Conservation (phyloP, 1,140 invertebrate species). For the Phocides pigmalion region DNA sequence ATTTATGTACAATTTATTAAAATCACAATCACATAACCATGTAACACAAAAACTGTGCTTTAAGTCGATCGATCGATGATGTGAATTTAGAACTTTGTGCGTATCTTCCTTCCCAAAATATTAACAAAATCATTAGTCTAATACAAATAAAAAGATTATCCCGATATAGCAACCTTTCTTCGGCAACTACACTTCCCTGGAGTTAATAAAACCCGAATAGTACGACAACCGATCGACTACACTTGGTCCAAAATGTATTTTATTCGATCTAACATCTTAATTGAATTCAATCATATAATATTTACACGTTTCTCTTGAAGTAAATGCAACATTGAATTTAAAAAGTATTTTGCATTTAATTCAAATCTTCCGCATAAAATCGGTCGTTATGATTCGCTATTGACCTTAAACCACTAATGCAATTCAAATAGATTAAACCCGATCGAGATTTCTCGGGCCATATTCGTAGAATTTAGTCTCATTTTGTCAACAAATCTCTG, state of each 20-base stretch:
- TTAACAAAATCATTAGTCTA: neutral
- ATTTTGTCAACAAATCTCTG: slow-evolving; percentile 23
- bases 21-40: slow-evolving; percentile 45
- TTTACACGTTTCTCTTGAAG: slow-evolving; percentile 4
- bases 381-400: slow-evolving; percentile 9
- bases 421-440: slow-evolving; percentile 26
- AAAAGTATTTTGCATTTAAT: slow-evolving; percentile 2
- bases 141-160: neutral
- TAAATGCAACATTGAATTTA: slow-evolving; percentile 1
- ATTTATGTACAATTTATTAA: slow-evolving; percentile 46
- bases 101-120: slow-evolving; percentile 33
- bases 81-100: slow-evolving; percentile 44
- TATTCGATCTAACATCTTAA: slow-evolving; percentile 25
- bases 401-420: slow-evolving; percentile 11
- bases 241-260: slow-evolving; percentile 68
- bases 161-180: neutral
- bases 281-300: slow-evolving; percentile 30
- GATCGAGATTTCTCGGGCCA: slow-evolving; percentile 5
- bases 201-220: slow-evolving; percentile 14
- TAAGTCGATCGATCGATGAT: slow-evolving; percentile 42
- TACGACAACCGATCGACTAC: slow-evolving; percentile 53
- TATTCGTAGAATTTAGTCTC: slow-evolving; percentile 18
- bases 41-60: slow-evolving; percentile 40
- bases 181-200: neutral
- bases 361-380: neutral